Evolutionary conservation across 2,797 vertebrate species (phyloP), one percentile per base, ranked within the genome.

Genomic region (Pseudotriccus pelzelni): DNA sequence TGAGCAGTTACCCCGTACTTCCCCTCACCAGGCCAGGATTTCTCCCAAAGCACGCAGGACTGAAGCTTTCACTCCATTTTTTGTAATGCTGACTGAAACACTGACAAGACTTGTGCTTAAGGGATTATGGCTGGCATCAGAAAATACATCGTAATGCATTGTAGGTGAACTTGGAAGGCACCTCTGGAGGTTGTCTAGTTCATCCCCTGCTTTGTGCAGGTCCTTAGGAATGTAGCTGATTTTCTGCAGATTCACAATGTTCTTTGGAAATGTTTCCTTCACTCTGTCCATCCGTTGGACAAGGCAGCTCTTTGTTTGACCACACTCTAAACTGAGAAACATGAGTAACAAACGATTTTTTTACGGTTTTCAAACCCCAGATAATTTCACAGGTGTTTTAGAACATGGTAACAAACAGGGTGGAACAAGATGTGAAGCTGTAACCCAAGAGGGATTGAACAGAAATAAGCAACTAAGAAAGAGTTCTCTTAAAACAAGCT

Each of bases 1-100:
- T 0, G 0, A 16, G 49, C 14, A 15, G 69, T 49, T 47, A 2
- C n/a, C 55, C 13, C 4, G 16, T 30, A 55, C 34, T 79, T 66
- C 59, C 46, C 64, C 23, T 76, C 4, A 6, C 12, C 14, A 8
- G 59, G 43, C 24, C 25, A 43, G n/a, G 32, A 12, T 82, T 64
- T 53, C 20, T 86, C 22, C 52, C 63, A 68, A 32, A 78, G 46
- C 63, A 53, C 1, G 69, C 59, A 53, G 30, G 9, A 46, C 39
- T 43, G 55, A 43, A 59, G 39, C 47, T 43, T 58, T 5, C 34
- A n/a, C 47, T 79, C 44, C 39, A 3, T 34, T 82, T 7, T 19
- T 43, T 46, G 24, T 53, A 43, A 32, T 34, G 21, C 13, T 68
- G 5, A 11, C 28, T 37, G 58, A 52, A 84, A 46, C 30, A 7